These are phyloP conservation scores for Platynereis dumerilii DNA, from an alignment of 2,888 invertebrate genomes.

Conservation along the genomic window DNA sequence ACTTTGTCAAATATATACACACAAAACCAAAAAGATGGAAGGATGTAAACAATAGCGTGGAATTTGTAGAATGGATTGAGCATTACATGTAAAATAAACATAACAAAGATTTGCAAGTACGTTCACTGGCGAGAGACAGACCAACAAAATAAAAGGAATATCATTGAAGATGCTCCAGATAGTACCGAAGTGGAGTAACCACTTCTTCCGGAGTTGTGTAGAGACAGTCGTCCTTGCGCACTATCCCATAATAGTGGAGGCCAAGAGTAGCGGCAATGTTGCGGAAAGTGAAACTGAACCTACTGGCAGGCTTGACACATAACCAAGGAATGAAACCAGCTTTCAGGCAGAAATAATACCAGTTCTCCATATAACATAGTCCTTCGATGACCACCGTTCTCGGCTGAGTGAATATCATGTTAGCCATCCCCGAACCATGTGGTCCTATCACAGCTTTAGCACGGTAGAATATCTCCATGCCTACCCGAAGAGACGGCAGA, in stretches of 20 bases:
- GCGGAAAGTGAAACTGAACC: slow-evolving; percentile 21
- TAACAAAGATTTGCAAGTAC: too few relatives aligned
- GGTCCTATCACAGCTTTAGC: slow-evolving; percentile 12
- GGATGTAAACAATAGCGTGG: too few relatives aligned
- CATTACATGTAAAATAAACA: too few relatives aligned
- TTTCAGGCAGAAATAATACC: slow-evolving; percentile 14
- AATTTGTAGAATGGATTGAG: too few relatives aligned
- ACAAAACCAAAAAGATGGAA: too few relatives aligned
- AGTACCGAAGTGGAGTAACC: neutral
- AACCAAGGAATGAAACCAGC: slow-evolving; percentile 15
- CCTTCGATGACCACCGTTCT: slow-evolving; percentile 15
- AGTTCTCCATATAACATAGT: slow-evolving; percentile 18
- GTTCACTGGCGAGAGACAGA: too few relatives aligned
- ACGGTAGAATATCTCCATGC: slow-evolving; percentile 12
- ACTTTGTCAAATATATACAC: too few relatives aligned
- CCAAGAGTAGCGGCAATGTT: slow-evolving; percentile 18
- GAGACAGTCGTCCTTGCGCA: slow-evolving; percentile 12
- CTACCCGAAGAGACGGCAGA: slow-evolving; percentile 5
- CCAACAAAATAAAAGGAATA: neutral
- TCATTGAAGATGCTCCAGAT: slow-evolving; percentile 12
- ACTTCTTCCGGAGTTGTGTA: slow-evolving; percentile 4
- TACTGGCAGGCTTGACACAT: slow-evolving; percentile 4
- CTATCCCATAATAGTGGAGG: slow-evolving; percentile 16
- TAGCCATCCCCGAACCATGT: slow-evolving; percentile 17
- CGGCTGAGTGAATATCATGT: slow-evolving; percentile 15